These are phyloP conservation scores for Antechinus flavipes DNA, from an alignment of 2,113 vertebrate species.

Conservation along the genomic window DNA sequence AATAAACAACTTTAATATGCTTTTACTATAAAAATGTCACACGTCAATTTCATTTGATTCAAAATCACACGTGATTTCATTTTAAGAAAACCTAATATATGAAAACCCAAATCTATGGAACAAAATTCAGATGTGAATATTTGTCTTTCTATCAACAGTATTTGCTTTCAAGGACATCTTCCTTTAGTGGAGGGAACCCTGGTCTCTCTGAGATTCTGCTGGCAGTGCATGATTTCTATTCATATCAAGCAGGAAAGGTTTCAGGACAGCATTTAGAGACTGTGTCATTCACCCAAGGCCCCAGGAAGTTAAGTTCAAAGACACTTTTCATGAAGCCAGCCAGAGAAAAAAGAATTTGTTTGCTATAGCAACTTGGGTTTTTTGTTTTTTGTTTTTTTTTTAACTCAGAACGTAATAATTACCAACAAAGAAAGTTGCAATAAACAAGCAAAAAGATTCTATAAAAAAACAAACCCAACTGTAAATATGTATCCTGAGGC, in stretches of 20 bases:
- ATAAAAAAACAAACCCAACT: background rate
- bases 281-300: background rate
- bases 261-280: too few relatives aligned
- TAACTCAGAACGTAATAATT: background rate
- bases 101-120: background rate
- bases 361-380: background rate
- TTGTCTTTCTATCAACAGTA: background rate
- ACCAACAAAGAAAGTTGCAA: background rate
- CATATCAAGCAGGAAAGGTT: background rate
- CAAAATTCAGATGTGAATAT: background rate
- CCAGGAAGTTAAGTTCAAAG: background rate
- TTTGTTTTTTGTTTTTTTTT: background rate
- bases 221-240: background rate
- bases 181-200: background rate
- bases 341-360: background rate
- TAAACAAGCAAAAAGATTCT: background rate
- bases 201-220: background rate
- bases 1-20: constrained; percentile 46
- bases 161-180: background rate
- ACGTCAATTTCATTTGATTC: background rate
- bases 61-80: background rate
- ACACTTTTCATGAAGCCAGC: background rate
- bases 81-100: constrained; percentile 29
- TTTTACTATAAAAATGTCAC: constrained; percentile 47
- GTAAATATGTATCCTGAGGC: background rate